Percentiles rank a stretch among this genome's conserved stretches.
Conservation (phyloP, 1,140 invertebrate genomes). For the Leptopilina boulardi region DNA sequence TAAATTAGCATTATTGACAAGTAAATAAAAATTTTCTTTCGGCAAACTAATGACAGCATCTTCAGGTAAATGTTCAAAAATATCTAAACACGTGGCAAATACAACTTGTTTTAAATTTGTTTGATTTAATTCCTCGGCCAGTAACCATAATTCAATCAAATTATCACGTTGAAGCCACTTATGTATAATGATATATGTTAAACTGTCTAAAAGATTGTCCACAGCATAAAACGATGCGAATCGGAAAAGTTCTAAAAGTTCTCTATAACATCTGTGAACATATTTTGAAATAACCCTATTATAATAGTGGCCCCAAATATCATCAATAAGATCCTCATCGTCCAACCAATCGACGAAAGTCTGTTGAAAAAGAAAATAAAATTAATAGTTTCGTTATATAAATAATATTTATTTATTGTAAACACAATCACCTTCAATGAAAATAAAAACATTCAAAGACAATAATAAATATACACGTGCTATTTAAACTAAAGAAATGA, state of each 20-base stretch:
- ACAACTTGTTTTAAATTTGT: conserved; percentile 49
- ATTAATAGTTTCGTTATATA: conserved; percentile 17
- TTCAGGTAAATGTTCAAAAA: conserved; percentile 54
- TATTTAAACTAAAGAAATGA: background rate
- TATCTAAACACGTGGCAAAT: conserved; percentile 56
- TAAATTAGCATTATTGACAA: conserved; percentile 56
- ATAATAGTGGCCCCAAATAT: conserved; percentile 23
- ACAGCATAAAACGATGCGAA: conserved; percentile 54
- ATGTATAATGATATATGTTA: conserved; percentile 48
- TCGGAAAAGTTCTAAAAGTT: conserved; percentile 54
- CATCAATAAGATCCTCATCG: conserved; percentile 2
- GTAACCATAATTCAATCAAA: conserved; percentile 56
- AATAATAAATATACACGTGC: background rate
- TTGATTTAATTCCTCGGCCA: conserved; percentile 53
- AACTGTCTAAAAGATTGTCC: conserved; percentile 51
- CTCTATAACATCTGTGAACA: conserved; percentile 29
- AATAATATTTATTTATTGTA: background rate
- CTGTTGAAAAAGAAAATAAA: conserved; percentile 45
- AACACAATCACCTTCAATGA: background rate
- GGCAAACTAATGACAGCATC: conserved; percentile 39
- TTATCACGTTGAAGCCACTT: conserved; percentile 46
- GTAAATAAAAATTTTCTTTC: conserved; percentile 43
- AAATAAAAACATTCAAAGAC: background rate
- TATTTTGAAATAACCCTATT: conserved; percentile 49
- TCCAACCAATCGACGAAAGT: conserved; percentile 59